phyloP scores from a whole-genome alignment of 2,113 vertebrate species.

The Percina caprodes region DNA sequence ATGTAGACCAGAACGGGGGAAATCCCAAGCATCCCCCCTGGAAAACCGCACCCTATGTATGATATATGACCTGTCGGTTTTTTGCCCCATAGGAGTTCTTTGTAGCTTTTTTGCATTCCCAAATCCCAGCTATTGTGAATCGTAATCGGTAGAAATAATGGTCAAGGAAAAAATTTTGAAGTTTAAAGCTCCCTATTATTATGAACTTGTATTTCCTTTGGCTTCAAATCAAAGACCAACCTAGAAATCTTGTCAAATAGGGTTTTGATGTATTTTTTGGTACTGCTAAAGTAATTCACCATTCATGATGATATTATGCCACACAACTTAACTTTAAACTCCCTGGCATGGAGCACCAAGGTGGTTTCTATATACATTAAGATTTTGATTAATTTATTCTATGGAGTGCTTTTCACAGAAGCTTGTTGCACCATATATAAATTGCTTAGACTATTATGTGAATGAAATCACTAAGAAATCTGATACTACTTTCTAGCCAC shows the following conservation, averaged over 20 bases:
- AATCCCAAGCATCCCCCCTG: no score
- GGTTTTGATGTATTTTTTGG: neutral
- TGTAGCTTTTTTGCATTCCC: no score
- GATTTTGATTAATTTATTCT: slow-evolving; percentile 20
- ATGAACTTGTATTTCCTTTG: no score
- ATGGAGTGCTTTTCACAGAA: slow-evolving; percentile 9
- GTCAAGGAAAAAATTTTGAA: neutral
- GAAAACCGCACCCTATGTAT: no score
- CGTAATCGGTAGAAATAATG: neutral
- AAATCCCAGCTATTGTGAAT: neutral
- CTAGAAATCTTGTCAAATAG: neutral
- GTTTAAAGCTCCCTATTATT: neutral
- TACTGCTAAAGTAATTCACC: neutral
- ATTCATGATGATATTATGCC: neutral
- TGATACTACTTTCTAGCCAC: slow-evolving; percentile 35
- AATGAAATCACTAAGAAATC: slow-evolving; percentile 46
- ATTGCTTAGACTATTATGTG: slow-evolving; percentile 31
- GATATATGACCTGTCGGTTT: neutral
- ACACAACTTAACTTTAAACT: slow-evolving; percentile 6
- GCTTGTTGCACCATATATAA: slow-evolving; percentile 12
- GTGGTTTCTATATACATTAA: slow-evolving; percentile 1
- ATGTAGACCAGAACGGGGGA: no score
- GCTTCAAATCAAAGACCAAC: neutral
- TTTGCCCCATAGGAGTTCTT: neutral
- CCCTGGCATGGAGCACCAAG: neutral